Conservation (phyloP, 53 echinoderm and acorn worm genomes). For the Actinopyga echinites region DNA sequence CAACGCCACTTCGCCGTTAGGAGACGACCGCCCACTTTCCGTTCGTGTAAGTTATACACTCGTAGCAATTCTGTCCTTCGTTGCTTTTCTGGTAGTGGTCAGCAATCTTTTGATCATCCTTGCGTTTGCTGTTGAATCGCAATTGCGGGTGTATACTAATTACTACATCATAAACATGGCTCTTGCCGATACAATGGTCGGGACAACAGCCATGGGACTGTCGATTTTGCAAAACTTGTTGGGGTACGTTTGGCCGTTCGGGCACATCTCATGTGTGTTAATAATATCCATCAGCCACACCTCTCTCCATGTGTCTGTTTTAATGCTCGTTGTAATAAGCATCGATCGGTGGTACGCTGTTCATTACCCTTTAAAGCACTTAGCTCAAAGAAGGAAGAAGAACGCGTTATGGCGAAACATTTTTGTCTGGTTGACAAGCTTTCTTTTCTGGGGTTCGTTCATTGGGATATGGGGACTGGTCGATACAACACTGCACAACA, state of each 20-base stretch:
- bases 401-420: not conserved
- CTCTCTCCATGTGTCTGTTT: not conserved
- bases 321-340: not conserved
- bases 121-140: not conserved
- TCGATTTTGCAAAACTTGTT: not conserved
- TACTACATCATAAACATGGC: slow-evolving; percentile 27
- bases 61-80: not conserved
- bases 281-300: not conserved
- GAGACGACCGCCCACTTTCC: too few relatives aligned
- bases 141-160: not conserved
- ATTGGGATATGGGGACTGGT: not conserved
- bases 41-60: not conserved
- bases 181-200: not conserved
- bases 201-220: not conserved
- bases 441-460: slow-evolving; percentile 2
- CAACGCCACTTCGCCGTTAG: too few relatives aligned
- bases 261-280: not conserved
- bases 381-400: not conserved
- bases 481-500: not conserved
- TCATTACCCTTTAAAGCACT: not conserved
- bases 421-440: not conserved
- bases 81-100: not conserved
- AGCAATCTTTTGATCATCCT: slow-evolving; percentile 2
- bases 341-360: slow-evolving; percentile 16
- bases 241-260: not conserved